Base-by-base conservation (phyloP, 1,140 invertebrate species). In the Drosophila pectinifera region DNA sequence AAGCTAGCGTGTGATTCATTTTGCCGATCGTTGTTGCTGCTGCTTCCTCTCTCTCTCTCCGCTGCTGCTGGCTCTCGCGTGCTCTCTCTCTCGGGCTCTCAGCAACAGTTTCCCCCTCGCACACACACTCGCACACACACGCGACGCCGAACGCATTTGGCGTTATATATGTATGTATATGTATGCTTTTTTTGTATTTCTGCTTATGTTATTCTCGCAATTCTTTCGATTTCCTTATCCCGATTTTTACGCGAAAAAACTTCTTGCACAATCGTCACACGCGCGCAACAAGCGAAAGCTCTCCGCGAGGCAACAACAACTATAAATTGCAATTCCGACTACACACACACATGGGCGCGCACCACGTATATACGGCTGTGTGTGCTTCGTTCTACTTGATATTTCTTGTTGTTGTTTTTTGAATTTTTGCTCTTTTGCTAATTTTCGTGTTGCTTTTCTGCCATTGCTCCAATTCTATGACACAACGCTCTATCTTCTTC, bases 201-300 rank as follows among this genome's bases (percentile, higher is more conserved):
- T 43, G 63, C 18, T 39, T 36, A 31, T 46, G 55, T 59, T 76
- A 45, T 64, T 88, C 49, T 82, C 51, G 54, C 79, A 74, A 69
- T 69, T 69, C 63, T 69, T 41, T 53, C 34, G 28, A 57, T 70
- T 72, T 72, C 68, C 65, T 70, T 54, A 70, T 57, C 67, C 28
- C 28, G 31, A 69, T 69, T 69, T 69, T 54, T 36, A 54, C 46
- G 53, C 63, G 42, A 59, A 61, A 77, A 68, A 73, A 78, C 73
- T 84, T 84, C 80, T 84, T 84, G 80, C 73, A 78, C 73, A 80
- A 78, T 75, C 58, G 59, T 75, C 77, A 63, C 78, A 78, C 84
- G 78, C 83, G 79, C 83, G 83, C 83, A 88, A 88, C 83, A 88
- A 88, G 84, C 83, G 79, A 88, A 88, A 88, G 83, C 83, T 86